Base-by-base conservation (phyloP, 2,888 invertebrate species). In the Drosophila atroscutellata region DNA sequence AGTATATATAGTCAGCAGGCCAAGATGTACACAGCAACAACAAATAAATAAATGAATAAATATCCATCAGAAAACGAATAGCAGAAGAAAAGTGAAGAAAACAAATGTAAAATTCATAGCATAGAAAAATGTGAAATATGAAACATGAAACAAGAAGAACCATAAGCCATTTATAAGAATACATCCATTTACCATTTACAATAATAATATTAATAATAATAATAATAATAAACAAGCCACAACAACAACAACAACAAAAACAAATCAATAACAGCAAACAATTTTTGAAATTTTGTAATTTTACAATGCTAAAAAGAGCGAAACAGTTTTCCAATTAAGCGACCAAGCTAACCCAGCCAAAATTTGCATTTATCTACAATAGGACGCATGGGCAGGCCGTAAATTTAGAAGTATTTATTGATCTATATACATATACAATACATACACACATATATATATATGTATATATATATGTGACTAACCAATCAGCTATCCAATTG, bases 321-420 rank as follows among this genome's bases (percentile, higher is more conserved):
- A 65, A 20, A 45, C 32, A 57, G 26, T 58, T 47, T 63, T 55
- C 26, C 37, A n/a, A 62, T 36, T 39, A 70, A 78, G 72, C 78
- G 84, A 83, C 81, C 84, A 83, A 82, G 80, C 69, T 68, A 81
- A 77, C 68, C 73, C 85, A 78, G 83, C 87, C 87, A 83, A 85
- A 83, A 83, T 85, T 75, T 85, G 85, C 85, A 85, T 85, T 85
- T 85, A 85, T 85, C 87, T 85, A 85, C 86, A 83, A 77, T 26
- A 72, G 32, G 49, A 65, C 20, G 57, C 70, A 70, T 54, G 58
- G 51, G 64, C 72, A 69, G 67, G 64, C 71, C 71, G 68, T 75
- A 68, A 68, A 71, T 69, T 66, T 72, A 79, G 67, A 70, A 71
- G 68, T 85, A 86, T 85, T 85, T 85, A 85, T 86, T 82, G 82